Conservation (phyloP, 2,888 invertebrate species). For the Marasmarcha lunaedactyla region DNA sequence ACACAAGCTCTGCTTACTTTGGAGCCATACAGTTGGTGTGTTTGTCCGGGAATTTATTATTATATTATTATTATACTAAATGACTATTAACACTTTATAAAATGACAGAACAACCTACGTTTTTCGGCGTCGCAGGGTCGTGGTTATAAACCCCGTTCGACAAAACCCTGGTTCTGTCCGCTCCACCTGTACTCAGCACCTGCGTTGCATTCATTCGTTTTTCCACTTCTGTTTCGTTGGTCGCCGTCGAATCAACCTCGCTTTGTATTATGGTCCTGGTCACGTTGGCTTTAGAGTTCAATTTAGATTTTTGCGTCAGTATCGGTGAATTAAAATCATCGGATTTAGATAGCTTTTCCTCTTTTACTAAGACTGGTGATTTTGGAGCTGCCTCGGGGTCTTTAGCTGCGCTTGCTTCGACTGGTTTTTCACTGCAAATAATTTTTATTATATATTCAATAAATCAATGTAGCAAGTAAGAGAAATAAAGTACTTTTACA, state of each 20-base stretch:
- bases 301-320: constrained; percentile 18
- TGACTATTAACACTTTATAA: too few species aligned
- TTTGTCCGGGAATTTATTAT: too few species aligned
- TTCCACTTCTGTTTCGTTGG: background rate
- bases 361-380: constrained; percentile 21
- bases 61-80: too few species aligned
- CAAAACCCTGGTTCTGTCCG: constrained; percentile 37
- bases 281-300: constrained; percentile 15
- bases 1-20: too few species aligned
- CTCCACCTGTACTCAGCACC: constrained; percentile 19
- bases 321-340: constrained; percentile 26
- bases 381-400: background rate
- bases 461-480: too few species aligned
- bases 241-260: background rate
- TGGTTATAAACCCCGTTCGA: constrained; percentile 37
- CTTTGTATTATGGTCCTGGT: background rate
- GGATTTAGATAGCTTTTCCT: constrained; percentile 25
- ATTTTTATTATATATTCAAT: too few species aligned
- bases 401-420: background rate
- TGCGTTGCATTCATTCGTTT: constrained; percentile 27
- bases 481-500: too few species aligned
- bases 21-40: too few species aligned
- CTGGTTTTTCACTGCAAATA: constrained; percentile 1
- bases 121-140: constrained; percentile 28
- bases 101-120: constrained; percentile 28